A percentile compares a stretch with the other conserved stretches of the same genome.
These are phyloP conservation scores for Halocynthia aurantium DNA, from an alignment of 23 tunicate species.

Conservation along the genomic window DNA sequence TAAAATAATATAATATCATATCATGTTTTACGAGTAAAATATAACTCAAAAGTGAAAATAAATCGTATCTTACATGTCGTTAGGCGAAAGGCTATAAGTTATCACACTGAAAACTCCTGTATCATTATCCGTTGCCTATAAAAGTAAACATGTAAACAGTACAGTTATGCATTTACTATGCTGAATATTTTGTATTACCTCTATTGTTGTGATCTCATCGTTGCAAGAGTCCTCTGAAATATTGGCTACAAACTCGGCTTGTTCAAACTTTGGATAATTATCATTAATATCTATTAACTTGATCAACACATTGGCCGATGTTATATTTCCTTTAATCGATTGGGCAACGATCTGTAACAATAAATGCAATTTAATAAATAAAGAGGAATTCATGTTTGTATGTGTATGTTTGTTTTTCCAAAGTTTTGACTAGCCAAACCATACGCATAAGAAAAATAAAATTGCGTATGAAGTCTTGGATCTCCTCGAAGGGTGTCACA, in stretches of 20 bases:
- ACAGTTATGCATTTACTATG: not conserved
- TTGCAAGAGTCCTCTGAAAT: not conserved
- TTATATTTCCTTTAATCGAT: not conserved
- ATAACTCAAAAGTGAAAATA: too few relatives aligned
- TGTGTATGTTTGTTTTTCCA: too few relatives aligned
- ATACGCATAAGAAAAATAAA: not conserved
- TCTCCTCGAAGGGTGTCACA: not conserved
- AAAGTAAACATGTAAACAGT: not conserved
- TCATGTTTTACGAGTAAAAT: too few relatives aligned
- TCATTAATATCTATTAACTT: conserved; percentile 21
- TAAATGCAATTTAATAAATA: too few relatives aligned
- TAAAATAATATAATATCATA: too few relatives aligned
- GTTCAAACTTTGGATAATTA: conserved; percentile 18
- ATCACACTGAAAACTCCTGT: not conserved
- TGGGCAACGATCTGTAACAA: conserved; percentile 6
- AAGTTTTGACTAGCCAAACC: too few relatives aligned
- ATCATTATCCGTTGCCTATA: conserved; percentile 34
- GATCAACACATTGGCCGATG: conserved; percentile 1
- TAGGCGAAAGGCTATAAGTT: not conserved
- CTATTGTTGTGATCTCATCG: conserved; percentile 11
- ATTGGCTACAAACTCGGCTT: conserved; percentile 1
- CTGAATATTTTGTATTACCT: not conserved
- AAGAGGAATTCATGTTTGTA: too few relatives aligned
- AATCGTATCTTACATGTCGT: not conserved
- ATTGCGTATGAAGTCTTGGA: not conserved